These are phyloP conservation scores for Rhagoletis pomonella DNA, from an alignment of 1,140 invertebrate genomes.

Conservation along the genomic window DNA sequence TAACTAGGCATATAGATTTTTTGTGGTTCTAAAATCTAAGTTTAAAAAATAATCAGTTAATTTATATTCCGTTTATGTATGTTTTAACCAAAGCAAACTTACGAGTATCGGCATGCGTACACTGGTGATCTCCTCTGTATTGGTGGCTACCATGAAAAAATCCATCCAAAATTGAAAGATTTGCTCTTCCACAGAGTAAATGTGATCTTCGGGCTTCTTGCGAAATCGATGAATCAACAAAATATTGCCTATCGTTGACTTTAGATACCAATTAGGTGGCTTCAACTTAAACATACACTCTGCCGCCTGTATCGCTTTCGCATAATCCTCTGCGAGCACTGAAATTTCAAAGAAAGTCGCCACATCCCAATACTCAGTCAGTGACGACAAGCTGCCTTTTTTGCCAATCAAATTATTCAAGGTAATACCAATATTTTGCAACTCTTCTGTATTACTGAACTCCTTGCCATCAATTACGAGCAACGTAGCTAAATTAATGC, in stretches of 20 bases:
- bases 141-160: conserved; percentile 95
- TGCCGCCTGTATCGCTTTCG: conserved; percentile 97
- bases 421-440: conserved; percentile 90
- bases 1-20: conserved; percentile 96
- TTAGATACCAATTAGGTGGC: conserved; percentile 98
- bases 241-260: conserved; percentile 99
- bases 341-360: conserved; percentile 99
- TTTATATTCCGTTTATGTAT: not conserved
- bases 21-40: conserved; percentile 91
- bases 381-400: conserved; percentile 93
- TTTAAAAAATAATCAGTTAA: not conserved
- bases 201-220: conserved; percentile 84
- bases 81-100: conserved; percentile 19
- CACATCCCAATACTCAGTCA: conserved; percentile 99
- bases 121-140: conserved; percentile 82
- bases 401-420: conserved; percentile 98
- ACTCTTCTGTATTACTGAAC: conserved; percentile 91
- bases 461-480: conserved; percentile 98
- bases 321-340: conserved; percentile 97
- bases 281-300: conserved; percentile 99
- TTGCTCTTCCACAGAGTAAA: conserved; percentile 85
- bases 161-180: conserved; percentile 99
- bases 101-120: conserved; percentile 89
- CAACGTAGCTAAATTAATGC: conserved; percentile 98
- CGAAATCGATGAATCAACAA: conserved; percentile 94